Evolutionary conservation across 2,888 invertebrate genomes (phyloP), one percentile per base, ranked within the genome.

Genomic region (Heliconius cydno): DNA sequence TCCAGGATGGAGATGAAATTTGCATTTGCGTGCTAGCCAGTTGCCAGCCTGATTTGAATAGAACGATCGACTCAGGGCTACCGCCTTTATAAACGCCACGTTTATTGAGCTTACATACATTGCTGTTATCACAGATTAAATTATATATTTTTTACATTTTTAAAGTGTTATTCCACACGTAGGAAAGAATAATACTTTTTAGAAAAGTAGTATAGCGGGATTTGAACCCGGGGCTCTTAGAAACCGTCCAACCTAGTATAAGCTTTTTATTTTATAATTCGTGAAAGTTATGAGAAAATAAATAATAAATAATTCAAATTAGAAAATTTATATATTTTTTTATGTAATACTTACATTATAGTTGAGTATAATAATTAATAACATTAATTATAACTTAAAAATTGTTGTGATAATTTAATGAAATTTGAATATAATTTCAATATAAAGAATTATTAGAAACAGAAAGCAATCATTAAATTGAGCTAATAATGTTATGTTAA

Each of bases 1-100:
- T 68, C 79, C 74, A 68, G 77, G 87, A 89, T 87, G 86, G 87
- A 90, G 91, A 92, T 90, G 87, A 88, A 91, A 92, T 92, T 92
- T 90, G 90, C 92, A 92, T 92, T 91, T 87, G 91, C 90, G 88
- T 90, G 89, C 87, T 85, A 60, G 73, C 73, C 73, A 73, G 85
- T 86, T 87, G 87, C 86, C 83, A 83, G 82, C 81, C 85, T 87
- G 88, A 88, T 90, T 90, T 90, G 90, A 90, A 90, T 90, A 89
- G 88, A 86, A 86, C 74, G 60, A 86, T 85, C 74, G 30, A n/a
- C 34, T 28, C 60, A 77, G 72, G 77, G 79, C 78, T 52, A 52
- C 75, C 79, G 72, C 65, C 66, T 63, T n/a, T 57, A 6, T 22
- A n/a, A 7, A n/a, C 57, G 9, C 22, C n/a, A n/a, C 10, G 22